Conservation (phyloP, 2,888 invertebrate species). For the Andrena chrysosceles region DNA sequence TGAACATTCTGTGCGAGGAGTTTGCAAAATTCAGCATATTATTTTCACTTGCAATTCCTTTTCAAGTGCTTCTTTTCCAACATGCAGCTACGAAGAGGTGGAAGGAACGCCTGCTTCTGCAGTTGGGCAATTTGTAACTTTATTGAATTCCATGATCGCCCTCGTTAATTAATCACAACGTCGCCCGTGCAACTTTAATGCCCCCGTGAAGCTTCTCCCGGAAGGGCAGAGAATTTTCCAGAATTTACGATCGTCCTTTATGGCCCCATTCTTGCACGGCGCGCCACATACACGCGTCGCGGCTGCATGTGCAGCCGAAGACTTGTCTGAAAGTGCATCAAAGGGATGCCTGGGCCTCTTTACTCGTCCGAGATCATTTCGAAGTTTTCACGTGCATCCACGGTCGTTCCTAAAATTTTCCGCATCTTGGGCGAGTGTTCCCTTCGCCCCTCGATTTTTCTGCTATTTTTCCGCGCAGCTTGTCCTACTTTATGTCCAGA, state of each 20-base stretch:
- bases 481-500: too few species aligned
- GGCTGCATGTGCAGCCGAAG: slow-evolving; percentile 26
- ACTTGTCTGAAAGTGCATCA: slow-evolving; percentile 55
- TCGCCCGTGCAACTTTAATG: slow-evolving; percentile 20
- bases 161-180: slow-evolving; percentile 20
- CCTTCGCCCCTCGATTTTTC: slow-evolving; percentile 16
- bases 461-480: background rate
- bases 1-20: too few species aligned
- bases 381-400: slow-evolving; percentile 41
- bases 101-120: background rate
- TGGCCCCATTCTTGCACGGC: slow-evolving; percentile 19
- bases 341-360: slow-evolving; percentile 59
- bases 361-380: slow-evolving; percentile 18
- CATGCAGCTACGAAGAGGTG: background rate
- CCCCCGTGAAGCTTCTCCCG: background rate
- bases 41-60: too few species aligned
- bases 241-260: slow-evolving; percentile 41
- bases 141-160: slow-evolving; percentile 9
- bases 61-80: background rate
- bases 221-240: slow-evolving; percentile 26
- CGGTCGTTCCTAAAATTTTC: slow-evolving; percentile 40
- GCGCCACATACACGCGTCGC: slow-evolving; percentile 5
- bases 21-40: too few species aligned
- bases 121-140: background rate
- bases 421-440: background rate